Evolutionary conservation across 1,140 invertebrate species (phyloP).

Genomic region (Chrysomallon squamiferum): DNA sequence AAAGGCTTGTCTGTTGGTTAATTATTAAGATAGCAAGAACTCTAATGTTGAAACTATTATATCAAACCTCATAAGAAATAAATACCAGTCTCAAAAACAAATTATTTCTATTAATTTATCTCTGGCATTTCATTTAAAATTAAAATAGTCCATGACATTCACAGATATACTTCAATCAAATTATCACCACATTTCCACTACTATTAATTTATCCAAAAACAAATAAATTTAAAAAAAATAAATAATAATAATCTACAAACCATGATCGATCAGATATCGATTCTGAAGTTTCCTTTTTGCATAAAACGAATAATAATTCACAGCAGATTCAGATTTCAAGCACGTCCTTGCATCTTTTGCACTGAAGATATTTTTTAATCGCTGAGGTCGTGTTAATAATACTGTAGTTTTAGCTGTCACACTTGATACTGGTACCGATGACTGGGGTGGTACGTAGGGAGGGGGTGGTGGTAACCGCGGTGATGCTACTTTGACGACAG

Average conservation of each 20-base stretch:
- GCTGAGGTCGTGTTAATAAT: conserved; percentile 29
- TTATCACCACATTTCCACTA: too few relatives aligned
- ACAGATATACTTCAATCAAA: too few relatives aligned
- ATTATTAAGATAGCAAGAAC: too few relatives aligned
- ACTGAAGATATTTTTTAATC: conserved; percentile 34
- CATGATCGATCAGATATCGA: conserved; percentile 60
- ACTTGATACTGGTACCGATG: conserved; percentile 9
- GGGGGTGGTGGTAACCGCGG: conserved; percentile 34
- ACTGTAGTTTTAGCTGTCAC: conserved; percentile 18
- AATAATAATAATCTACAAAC: conserved; percentile 46
- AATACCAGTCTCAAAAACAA: too few relatives aligned
- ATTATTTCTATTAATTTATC: too few relatives aligned
- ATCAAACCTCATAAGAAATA: too few relatives aligned
- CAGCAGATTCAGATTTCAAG: conserved; percentile 44
- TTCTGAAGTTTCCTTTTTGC: conserved; percentile 49
- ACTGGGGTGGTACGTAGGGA: conserved; percentile 27
- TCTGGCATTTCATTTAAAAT: too few relatives aligned
- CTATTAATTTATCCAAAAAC: too few relatives aligned
- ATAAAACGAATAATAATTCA: conserved; percentile 44
- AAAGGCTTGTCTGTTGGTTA: too few relatives aligned
- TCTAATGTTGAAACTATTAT: too few relatives aligned
- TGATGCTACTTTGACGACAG: conserved; percentile 15
- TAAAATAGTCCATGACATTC: too few relatives aligned
- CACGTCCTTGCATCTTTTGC: conserved; percentile 38
- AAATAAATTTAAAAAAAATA: too few relatives aligned